Evolutionary conservation across 2,113 vertebrate species (phyloP).

Genomic region (Greenwoodochromis staneri): DNA sequence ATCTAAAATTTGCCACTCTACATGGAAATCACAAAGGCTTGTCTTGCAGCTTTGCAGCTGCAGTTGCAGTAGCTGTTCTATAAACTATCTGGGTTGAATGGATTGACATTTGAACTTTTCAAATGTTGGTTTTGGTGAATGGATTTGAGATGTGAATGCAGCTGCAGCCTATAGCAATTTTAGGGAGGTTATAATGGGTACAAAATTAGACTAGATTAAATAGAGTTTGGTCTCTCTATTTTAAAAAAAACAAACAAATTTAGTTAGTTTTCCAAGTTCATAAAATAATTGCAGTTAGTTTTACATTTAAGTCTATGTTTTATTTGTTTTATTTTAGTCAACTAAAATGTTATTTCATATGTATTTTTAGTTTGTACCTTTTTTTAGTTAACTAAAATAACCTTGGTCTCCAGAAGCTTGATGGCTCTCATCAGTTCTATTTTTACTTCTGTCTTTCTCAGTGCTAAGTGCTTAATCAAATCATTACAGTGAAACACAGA

Average conservation of each 20-base stretch:
- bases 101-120: not conserved
- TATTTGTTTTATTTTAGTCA: not conserved
- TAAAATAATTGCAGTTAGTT: fast-evolving
- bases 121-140: not conserved
- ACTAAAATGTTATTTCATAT: not conserved
- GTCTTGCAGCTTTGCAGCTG: conserved; percentile 33
- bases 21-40: conserved; percentile 27
- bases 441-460: not conserved
- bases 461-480: not conserved
- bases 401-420: not conserved
- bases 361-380: not conserved
- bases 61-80: conserved; percentile 36
- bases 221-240: not conserved
- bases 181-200: not conserved
- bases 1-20: conserved; percentile 50
- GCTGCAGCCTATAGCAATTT: not conserved
- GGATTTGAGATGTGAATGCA: conserved; percentile 1
- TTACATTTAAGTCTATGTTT: not conserved
- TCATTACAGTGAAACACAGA: not conserved
- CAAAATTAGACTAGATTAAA: not conserved
- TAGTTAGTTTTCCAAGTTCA: not conserved
- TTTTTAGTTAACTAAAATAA: not conserved
- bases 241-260: fast-evolving
- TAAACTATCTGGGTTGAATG: not conserved
- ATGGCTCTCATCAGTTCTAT: not conserved